Evolutionary conservation across 1,140 invertebrate species (phyloP).

Genomic region (Dreissena rostriformis): DNA sequence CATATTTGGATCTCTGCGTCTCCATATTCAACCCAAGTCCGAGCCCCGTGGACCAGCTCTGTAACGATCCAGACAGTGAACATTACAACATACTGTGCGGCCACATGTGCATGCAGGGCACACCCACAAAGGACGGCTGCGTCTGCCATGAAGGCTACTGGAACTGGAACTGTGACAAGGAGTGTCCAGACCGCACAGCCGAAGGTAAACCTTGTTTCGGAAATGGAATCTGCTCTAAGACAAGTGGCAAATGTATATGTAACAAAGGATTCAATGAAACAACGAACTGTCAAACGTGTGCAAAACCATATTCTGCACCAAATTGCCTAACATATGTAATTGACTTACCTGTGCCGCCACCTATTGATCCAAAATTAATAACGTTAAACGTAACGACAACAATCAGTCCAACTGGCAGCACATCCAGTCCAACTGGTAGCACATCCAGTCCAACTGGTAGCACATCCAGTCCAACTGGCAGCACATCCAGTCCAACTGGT

Average conservation of each 20-base stretch:
- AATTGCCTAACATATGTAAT: conserved; percentile 26
- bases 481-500: not conserved
- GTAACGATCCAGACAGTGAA: conserved; percentile 29
- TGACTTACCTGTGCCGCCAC: conserved; percentile 3
- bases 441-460: not conserved
- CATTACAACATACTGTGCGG: conserved; percentile 54
- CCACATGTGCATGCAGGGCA: conserved; percentile 54
- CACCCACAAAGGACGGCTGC: conserved; percentile 38
- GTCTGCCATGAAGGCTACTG: conserved; percentile 55
- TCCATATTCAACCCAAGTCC: conserved; percentile 2
- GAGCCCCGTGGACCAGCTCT: conserved; percentile 33
- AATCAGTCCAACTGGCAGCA: too few relatives aligned
- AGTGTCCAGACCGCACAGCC: conserved; percentile 48
- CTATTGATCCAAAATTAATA: too few relatives aligned
- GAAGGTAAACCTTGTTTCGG: conserved; percentile 43
- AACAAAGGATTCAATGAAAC: conserved; percentile 12
- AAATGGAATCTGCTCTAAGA: conserved; percentile 48
- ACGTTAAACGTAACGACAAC: too few relatives aligned
- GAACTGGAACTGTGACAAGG: conserved; percentile 51
- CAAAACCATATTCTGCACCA: conserved; percentile 37
- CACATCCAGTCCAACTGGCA: too few relatives aligned
- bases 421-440: not conserved
- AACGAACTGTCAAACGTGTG: conserved; percentile 56
- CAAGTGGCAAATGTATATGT: conserved; percentile 54
- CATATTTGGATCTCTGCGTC: conserved; percentile 41